phyloP scores from a whole-genome alignment of 2,888 invertebrate genomes.

The Epsilonema sp. region DNA sequence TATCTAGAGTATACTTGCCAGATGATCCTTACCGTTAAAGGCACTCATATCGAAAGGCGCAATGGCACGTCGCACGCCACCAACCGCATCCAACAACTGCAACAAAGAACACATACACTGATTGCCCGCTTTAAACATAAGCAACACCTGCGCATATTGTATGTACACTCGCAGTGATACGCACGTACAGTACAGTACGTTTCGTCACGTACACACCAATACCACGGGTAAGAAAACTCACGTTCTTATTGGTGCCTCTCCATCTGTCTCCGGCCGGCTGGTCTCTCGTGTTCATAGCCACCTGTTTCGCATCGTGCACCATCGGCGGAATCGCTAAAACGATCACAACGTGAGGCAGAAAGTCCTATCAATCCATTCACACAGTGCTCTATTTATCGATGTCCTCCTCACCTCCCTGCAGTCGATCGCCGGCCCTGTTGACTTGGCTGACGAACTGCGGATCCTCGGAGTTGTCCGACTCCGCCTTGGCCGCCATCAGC shows the following conservation, averaged over 20 bases:
- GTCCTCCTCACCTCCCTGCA: constrained; percentile 47
- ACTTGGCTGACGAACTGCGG: constrained; percentile 64
- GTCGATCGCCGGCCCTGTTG: constrained; percentile 57
- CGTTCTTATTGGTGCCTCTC: constrained; percentile 50
- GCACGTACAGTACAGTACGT: no score
- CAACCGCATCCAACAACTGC: constrained; percentile 55
- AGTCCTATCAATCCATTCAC: background rate
- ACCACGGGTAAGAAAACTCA: no score
- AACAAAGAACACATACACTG: constrained; percentile 8
- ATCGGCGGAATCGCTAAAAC: constrained; percentile 64
- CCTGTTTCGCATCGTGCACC: constrained; percentile 79
- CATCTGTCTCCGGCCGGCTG: constrained; percentile 47
- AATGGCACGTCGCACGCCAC: constrained; percentile 57
- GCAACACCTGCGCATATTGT: no score
- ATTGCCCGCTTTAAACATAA: no score
- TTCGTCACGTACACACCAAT: no score
- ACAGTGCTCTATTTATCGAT: background rate
- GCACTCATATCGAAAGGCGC: no score
- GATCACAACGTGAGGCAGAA: background rate
- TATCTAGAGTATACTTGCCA: no score
- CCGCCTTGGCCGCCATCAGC: constrained; percentile 78
- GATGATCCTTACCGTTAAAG: no score
- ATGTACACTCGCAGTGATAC: no score
- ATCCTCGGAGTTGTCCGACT: constrained; percentile 95
- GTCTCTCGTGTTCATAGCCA: constrained; percentile 65